phyloP scores from a whole-genome alignment of 1,140 invertebrate species.

The Epicauta chinensis region DNA sequence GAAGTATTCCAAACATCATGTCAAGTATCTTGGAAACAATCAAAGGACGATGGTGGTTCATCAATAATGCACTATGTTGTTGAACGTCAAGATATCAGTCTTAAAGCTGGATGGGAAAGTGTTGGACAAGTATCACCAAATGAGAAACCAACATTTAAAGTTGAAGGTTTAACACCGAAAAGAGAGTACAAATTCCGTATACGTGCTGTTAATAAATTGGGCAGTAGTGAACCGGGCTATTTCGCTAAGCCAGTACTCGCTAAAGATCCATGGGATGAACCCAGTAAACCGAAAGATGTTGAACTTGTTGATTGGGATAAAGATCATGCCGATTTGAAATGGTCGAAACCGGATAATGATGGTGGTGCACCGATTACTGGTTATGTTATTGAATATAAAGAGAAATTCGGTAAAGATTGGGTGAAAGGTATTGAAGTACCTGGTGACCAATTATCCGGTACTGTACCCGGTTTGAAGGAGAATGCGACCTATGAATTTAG shows the following conservation, averaged over 20 bases:
- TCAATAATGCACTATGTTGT: slow-evolving; percentile 88
- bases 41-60: slow-evolving; percentile 88
- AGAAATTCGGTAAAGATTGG: slow-evolving; percentile 90
- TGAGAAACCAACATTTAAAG: slow-evolving; percentile 69
- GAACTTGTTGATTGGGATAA: slow-evolving; percentile 95
- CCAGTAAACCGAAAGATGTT: slow-evolving; percentile 83
- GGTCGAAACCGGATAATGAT: slow-evolving; percentile 83
- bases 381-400: slow-evolving; percentile 90
- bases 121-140: slow-evolving; percentile 65
- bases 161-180: slow-evolving; percentile 78
- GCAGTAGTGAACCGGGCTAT: slow-evolving; percentile 78
- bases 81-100: slow-evolving; percentile 86
- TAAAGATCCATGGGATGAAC: slow-evolving; percentile 98
- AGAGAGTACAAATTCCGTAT: slow-evolving; percentile 95
- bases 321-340: slow-evolving; percentile 89
- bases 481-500: slow-evolving; percentile 95
- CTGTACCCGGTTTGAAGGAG: slow-evolving; percentile 87
- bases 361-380: slow-evolving; percentile 92
- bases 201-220: slow-evolving; percentile 86
- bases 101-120: slow-evolving; percentile 83
- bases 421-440: slow-evolving; percentile 70
- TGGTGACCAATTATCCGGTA: slow-evolving; percentile 67
- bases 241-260: slow-evolving; percentile 83
- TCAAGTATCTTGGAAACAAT: slow-evolving; percentile 84
- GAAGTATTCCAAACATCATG: slow-evolving; percentile 92